Base-by-base conservation (phyloP, 2,113 vertebrate genomes). In the Strigops habroptila region DNA sequence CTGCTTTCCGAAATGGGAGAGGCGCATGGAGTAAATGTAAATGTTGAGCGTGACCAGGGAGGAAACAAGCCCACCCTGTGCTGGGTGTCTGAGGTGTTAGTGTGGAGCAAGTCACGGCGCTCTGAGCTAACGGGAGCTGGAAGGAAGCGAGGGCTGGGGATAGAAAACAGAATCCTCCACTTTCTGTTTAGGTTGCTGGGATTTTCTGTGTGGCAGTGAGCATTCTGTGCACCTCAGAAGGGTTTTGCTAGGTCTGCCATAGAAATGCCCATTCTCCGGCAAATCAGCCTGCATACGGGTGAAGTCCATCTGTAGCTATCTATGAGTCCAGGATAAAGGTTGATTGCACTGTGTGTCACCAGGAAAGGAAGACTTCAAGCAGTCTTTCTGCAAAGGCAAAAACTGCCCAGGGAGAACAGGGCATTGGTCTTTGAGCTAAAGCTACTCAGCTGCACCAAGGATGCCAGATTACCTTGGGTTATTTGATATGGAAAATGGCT, bases 101-200 rank as follows among this genome's bases (percentile, higher is more conserved):
- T 8, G 31, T 4, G 3, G 39, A 25, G 59, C 28, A 12, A 3
- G n/a, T 4, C 33, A 35, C 4, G 1, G 55, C 9, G 31, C 41
- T 14, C 39, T 4, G 73, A 41, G 91, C 49, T 43, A 10, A 4
- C 3, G 48, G 62, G 57, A 48, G 19, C 19, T 9, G 63, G 51
- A 43, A 43, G 31, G 18, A 74, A 55, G 10, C 0, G 0, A 67
- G 19, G 52, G 22, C 25, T 41, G 63, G 14, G 35, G 14, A 53
- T 70, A 43, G 30, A 18, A 51, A 86, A 74, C 0, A 8, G 6
- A 60, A 17, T 48, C 62, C 23, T 43, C 37, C 44, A 31, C 22
- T n/a, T 69, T 57, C 60, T 33, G 0, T 0, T 23, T 15, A 7
- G 27, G 13, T 3, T 55, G 23, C 11, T 71, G 74, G 83, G 27